These are phyloP conservation scores for Cyclophora albipunctata DNA, from an alignment of 2,888 invertebrate genomes.

Conservation along the genomic window DNA sequence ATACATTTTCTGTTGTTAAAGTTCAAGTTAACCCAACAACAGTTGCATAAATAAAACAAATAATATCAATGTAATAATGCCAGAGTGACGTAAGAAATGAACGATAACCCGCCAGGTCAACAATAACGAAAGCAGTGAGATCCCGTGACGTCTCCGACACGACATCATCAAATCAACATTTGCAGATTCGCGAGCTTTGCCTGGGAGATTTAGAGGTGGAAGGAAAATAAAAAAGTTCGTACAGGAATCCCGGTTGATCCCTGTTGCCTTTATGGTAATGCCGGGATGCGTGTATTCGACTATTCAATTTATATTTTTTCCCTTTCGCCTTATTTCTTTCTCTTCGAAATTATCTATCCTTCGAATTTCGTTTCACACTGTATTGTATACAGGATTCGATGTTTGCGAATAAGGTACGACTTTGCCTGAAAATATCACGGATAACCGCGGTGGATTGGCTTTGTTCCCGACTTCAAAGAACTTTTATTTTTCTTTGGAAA, in stretches of 20 bases:
- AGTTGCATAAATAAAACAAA: too few relatives aligned
- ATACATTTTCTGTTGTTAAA: too few relatives aligned
- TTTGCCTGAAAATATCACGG: constrained; percentile 67
- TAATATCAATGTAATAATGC: too few relatives aligned
- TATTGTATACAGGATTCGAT: constrained; percentile 71
- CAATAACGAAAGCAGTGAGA: constrained; percentile 24
- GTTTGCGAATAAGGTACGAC: constrained; percentile 73
- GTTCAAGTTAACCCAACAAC: too few relatives aligned
- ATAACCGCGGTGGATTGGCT: constrained; percentile 72
- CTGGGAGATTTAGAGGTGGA: constrained; percentile 74
- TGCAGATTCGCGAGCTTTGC: constrained; percentile 76
- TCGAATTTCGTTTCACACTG: constrained; percentile 75
- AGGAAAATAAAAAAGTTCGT: constrained; percentile 76
- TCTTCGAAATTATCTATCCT: constrained; percentile 72
- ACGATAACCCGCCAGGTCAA: constrained; percentile 33
- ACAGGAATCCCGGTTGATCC: constrained; percentile 73
- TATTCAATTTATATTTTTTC: constrained; percentile 75
- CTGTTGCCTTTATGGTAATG: constrained; percentile 74
- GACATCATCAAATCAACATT: constrained; percentile 76
- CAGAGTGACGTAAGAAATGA: constrained; percentile 22
- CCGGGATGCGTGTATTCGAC: constrained; percentile 75
- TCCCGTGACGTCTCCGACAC: constrained; percentile 28
- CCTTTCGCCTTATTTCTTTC: constrained; percentile 71
- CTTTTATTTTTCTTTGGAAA: constrained; percentile 53
- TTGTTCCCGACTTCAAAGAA: constrained; percentile 73